Evolutionary conservation across 2,113 vertebrate species (phyloP).

Genomic region (Lepidothrix coronata): DNA sequence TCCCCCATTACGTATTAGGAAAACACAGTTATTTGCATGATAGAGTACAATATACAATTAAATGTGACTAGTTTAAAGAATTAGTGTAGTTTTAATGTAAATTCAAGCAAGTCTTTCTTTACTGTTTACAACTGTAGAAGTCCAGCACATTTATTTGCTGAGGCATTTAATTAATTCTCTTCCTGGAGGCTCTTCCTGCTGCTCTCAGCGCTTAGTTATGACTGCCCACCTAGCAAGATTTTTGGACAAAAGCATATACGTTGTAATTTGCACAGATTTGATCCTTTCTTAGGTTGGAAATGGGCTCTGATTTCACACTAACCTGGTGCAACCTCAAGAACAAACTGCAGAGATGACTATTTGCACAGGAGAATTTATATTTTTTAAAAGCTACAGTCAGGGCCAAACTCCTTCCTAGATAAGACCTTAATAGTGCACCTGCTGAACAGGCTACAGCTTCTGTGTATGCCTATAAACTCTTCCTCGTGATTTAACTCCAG

Average conservation of each 20-base stretch:
- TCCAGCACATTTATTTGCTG: slow-evolving; percentile 4
- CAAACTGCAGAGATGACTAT: background rate
- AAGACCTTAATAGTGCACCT: background rate
- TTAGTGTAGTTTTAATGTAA: slow-evolving; percentile 5
- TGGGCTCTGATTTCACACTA: background rate
- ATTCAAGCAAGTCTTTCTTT: slow-evolving; percentile 7
- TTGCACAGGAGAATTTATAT: background rate
- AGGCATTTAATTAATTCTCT: background rate
- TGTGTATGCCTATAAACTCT: background rate
- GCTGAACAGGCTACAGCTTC: background rate
- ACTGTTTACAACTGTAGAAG: background rate
- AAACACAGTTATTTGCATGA: slow-evolving; percentile 41
- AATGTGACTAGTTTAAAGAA: slow-evolving; percentile 49
- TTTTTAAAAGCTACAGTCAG: background rate
- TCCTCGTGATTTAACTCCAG: background rate
- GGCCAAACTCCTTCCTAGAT: background rate
- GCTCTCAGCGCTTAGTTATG: background rate
- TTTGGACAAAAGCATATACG: background rate
- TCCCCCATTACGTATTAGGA: background rate
- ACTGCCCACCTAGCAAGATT: background rate
- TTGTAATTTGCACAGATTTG: background rate
- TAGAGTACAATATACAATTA: slow-evolving; percentile 28
- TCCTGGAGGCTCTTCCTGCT: background rate
- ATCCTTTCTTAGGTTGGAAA: background rate
- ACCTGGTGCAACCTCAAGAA: background rate